These are phyloP conservation scores for Oryzias melastigma DNA, from an alignment of 2,113 vertebrate species.

Conservation along the genomic window DNA sequence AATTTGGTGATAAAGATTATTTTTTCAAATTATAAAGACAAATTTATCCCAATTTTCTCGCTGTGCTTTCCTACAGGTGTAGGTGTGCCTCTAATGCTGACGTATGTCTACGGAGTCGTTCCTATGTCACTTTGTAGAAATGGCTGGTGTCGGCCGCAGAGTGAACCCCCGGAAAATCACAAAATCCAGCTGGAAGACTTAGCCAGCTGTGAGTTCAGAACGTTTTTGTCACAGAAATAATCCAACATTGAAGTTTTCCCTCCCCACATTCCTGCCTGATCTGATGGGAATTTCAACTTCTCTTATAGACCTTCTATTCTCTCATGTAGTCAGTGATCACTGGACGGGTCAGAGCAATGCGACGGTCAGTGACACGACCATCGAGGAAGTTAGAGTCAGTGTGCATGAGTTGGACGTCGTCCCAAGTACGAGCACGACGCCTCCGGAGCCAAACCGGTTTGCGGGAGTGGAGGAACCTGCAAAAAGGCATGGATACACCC, in stretches of 20 bases:
- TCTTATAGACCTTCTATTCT: slow-evolving; percentile 78
- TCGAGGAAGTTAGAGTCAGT: slow-evolving; percentile 69
- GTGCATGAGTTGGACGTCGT: slow-evolving; percentile 67
- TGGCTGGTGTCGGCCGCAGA: slow-evolving; percentile 78
- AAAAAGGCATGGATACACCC: slow-evolving; percentile 53
- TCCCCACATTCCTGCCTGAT: slow-evolving; percentile 27
- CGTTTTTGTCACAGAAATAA: not conserved
- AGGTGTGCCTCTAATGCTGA: slow-evolving; percentile 84
- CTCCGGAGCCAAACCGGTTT: slow-evolving; percentile 17
- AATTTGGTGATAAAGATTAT: not conserved
- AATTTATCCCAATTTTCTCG: not conserved
- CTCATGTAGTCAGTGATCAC: slow-evolving; percentile 84
- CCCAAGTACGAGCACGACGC: slow-evolving; percentile 67
- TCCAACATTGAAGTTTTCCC: not conserved
- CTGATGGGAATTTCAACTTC: slow-evolving; percentile 74
- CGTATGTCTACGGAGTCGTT: slow-evolving; percentile 84
- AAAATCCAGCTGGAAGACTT: slow-evolving; percentile 78
- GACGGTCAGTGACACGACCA: slow-evolving; percentile 54
- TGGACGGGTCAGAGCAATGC: slow-evolving; percentile 78
- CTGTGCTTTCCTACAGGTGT: slow-evolving; percentile 70
- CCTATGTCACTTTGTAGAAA: slow-evolving; percentile 84
- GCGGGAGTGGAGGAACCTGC: slow-evolving; percentile 53
- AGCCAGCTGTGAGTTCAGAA: slow-evolving; percentile 74
- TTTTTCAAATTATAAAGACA: not conserved
- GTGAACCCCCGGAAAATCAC: slow-evolving; percentile 67